Evolutionary conservation across 1,140 invertebrate genomes (phyloP), one percentile per base, ranked within the genome.

Genomic region (Daktulosphaira vitifoliae): DNA sequence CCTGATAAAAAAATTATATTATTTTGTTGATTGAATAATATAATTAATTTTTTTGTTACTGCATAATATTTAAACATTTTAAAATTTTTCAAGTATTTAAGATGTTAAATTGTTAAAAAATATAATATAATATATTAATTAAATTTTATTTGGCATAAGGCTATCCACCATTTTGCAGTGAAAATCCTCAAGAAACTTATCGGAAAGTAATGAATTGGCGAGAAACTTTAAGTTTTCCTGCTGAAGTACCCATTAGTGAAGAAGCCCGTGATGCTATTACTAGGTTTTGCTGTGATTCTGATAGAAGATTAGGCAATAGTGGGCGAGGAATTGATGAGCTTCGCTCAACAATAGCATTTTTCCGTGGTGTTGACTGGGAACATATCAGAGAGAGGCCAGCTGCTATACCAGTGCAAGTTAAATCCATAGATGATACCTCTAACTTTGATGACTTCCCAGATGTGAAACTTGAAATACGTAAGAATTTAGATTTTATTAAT

Each of bases 391-490:
- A 99, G 74, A 81, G 96, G 68, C 96, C 97, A 51, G 92, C 97
- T 65, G 95, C 96, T 68, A 98, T 98, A 78, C 86, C 91, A 49
- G 92, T 98, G 25, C 90, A 95, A 74, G 92, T 97, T 66, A 84
- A 85, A 72, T 89, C 89, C 62, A 92, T 95, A 69, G 90, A 96
- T 75, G 97, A 99, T 76, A 99, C 97, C 44, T 98, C 95, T 67
- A 99, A 99, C 79, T 99, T 99, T 78, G 97, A 99, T 79, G 96
- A 99, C 71, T 99, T 99, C 80, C 96, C 96, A 11, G 93, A 99
- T 77, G 94, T 97, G 69, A 96, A 98, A 78, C 81, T 98, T 53
- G 93, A 96, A 81, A 97, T 98, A 81, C 92, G 92, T 95, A 84
- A 85, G 91, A 88, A 39, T 68, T 18, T 38, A 13, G n/a, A 11